Percentiles rank a stretch among this genome's conserved stretches.
phyloP scores from a whole-genome alignment of 2,113 vertebrate genomes.

The Tupaia chinensis region DNA sequence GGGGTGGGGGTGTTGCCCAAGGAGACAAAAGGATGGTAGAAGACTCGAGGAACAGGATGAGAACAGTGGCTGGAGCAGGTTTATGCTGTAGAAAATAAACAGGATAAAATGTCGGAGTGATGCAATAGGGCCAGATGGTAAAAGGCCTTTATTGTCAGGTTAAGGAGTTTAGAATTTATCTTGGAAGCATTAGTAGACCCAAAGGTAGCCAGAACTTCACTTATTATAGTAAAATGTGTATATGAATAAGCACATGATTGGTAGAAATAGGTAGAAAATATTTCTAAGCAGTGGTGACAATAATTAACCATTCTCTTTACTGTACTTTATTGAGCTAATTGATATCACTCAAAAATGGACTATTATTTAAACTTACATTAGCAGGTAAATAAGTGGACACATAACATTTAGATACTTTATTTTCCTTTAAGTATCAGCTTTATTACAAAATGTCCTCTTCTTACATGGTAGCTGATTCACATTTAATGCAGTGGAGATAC shows the following conservation, averaged over 20 bases:
- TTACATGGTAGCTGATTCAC: conserved; percentile 63
- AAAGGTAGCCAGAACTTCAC: neutral
- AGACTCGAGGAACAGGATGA: neutral
- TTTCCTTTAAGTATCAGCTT: conserved; percentile 56
- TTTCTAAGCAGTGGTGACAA: neutral
- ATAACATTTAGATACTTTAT: neutral
- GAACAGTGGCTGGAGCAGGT: neutral
- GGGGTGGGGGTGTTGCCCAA: fast-evolving
- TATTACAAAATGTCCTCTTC: conserved; percentile 69
- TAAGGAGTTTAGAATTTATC: neutral
- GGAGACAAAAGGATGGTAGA: neutral
- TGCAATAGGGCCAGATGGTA: neutral
- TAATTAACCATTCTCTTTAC: neutral
- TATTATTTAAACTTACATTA: neutral
- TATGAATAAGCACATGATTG: neutral
- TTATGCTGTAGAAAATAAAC: neutral
- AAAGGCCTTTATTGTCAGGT: neutral
- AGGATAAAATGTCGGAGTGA: neutral
- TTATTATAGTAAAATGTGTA: neutral
- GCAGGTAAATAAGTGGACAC: neutral
- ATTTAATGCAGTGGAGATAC: conserved; percentile 56
- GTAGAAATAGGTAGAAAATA: neutral
- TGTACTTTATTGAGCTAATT: neutral
- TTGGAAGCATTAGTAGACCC: neutral
- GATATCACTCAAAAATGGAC: neutral